Evolutionary conservation across 37 sponge, comb jelly and placozoan species (phyloP).

Genomic region (Chondrosia reniformis): DNA sequence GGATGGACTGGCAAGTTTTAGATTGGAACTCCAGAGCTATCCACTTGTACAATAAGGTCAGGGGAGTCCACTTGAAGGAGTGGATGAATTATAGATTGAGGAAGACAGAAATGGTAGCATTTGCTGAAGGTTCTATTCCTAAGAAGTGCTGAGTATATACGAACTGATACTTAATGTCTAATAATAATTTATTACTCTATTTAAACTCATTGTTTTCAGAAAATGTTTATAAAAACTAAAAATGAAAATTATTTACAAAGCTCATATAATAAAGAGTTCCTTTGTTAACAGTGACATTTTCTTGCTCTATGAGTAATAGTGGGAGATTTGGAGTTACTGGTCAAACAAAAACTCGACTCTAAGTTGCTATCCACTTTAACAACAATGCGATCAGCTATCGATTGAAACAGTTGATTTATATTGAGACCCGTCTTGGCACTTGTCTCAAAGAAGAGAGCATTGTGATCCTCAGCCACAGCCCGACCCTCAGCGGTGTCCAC

Average conservation of each 20-base stretch:
- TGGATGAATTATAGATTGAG: background rate
- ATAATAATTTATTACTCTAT: background rate
- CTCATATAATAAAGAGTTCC: background rate
- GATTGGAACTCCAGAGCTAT: constrained; percentile 50
- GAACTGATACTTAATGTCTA: background rate
- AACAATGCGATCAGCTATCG: constrained; percentile 1
- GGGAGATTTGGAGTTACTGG: background rate
- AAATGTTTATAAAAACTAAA: background rate
- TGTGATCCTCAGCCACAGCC: background rate
- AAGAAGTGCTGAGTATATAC: background rate
- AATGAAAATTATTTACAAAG: background rate
- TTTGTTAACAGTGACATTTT: background rate
- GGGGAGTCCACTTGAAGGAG: constrained; percentile 1
- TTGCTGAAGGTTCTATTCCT: background rate
- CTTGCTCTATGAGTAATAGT: background rate
- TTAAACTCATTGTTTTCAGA: too few relatives aligned
- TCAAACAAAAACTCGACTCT: background rate
- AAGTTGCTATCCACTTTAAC: background rate
- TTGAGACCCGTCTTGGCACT: constrained; percentile 17
- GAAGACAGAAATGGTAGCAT: background rate
- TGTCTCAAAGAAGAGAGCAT: constrained; percentile 14
- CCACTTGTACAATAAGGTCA: constrained; percentile 25
- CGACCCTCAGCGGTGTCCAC: background rate
- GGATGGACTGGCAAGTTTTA: constrained; percentile 30
- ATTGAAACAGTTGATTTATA: background rate